Evolutionary conservation across 2,888 invertebrate genomes (phyloP).

Genomic region (Acanthosoma haemorrhoidale): DNA sequence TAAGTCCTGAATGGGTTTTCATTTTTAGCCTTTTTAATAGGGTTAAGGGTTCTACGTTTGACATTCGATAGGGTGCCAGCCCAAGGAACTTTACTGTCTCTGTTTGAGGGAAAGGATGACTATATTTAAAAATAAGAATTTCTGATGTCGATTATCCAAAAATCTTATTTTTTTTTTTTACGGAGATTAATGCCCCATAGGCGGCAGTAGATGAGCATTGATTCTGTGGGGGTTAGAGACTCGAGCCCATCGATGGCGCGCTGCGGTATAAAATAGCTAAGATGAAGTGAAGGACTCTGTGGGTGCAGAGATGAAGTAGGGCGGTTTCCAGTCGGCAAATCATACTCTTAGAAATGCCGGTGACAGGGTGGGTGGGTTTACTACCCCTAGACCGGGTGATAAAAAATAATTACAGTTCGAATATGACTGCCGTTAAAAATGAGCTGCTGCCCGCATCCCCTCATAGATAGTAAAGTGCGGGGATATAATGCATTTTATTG

Average conservation of each 20-base stretch:
- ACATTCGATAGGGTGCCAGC: no score
- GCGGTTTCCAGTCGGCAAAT: not conserved
- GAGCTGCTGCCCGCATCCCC: constrained; percentile 8
- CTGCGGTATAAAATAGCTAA: not conserved
- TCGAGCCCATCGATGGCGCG: not conserved
- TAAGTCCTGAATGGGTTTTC: no score
- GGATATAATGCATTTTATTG: not conserved
- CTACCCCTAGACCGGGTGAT: not conserved
- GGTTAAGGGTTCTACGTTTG: no score
- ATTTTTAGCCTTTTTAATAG: no score
- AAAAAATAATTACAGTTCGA: constrained; percentile 9
- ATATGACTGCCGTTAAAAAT: constrained; percentile 6
- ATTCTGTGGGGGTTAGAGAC: no score
- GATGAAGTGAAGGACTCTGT: not conserved
- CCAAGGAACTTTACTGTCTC: no score
- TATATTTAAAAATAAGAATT: no score
- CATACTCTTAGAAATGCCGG: not conserved
- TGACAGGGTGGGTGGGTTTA: not conserved
- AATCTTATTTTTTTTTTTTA: no score
- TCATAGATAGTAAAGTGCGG: not conserved
- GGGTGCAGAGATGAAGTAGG: not conserved
- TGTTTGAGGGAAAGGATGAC: no score
- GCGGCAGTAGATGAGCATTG: no score
- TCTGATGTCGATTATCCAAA: no score
- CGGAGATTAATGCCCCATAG: no score